These are phyloP conservation scores for Petroica traversi DNA, from an alignment of 2,113 vertebrate genomes.

Conservation along the genomic window DNA sequence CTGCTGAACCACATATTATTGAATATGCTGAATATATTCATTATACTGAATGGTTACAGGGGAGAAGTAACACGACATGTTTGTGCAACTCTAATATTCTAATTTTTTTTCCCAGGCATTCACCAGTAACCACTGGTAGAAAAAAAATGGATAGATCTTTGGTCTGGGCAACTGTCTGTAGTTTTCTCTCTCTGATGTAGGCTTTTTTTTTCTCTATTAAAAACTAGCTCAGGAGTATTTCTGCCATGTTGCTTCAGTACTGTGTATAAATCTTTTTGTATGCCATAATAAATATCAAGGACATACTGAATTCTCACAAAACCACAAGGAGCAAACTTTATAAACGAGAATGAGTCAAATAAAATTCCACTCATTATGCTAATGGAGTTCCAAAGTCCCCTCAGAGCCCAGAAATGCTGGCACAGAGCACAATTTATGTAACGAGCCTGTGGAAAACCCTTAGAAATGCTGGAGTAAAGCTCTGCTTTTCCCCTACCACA, in stretches of 20 bases:
- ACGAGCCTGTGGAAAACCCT: background rate
- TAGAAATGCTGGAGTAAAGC: background rate
- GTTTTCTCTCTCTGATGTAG: background rate
- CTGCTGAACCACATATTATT: background rate
- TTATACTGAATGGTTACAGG: background rate
- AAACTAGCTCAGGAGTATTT: background rate
- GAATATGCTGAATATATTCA: background rate
- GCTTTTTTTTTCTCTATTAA: background rate
- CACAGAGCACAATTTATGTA: background rate
- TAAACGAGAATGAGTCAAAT: constrained; percentile 19
- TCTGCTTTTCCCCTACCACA: constrained; percentile 4
- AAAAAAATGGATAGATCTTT: background rate
- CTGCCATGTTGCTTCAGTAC: background rate
- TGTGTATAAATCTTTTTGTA: background rate
- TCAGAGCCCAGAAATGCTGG: background rate
- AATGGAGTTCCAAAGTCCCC: constrained; percentile 5
- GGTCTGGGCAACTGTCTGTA: background rate
- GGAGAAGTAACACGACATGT: background rate
- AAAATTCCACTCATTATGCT: background rate
- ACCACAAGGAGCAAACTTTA: background rate
- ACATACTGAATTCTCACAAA: constrained; percentile 25
- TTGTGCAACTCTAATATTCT: background rate
- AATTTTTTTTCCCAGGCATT: background rate
- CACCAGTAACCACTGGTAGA: background rate
- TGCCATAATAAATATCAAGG: background rate